A percentile compares a stretch with the other conserved stretches of the same genome.
Evolutionary conservation across 2,113 vertebrate genomes (phyloP).

Genomic region (Proteles cristata): DNA sequence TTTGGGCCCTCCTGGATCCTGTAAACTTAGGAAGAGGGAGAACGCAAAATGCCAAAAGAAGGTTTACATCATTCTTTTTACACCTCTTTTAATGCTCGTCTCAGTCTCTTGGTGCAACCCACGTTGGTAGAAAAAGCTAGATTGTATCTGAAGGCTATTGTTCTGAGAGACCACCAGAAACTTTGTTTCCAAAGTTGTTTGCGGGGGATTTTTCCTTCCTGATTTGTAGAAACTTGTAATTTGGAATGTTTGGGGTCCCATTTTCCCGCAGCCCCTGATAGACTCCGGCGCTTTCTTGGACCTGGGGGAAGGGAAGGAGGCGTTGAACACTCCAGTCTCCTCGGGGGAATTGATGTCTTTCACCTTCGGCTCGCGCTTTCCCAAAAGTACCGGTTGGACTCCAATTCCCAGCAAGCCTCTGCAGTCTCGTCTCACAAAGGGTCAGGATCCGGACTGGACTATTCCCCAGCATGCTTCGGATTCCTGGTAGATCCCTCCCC

Average conservation of each 20-base stretch:
- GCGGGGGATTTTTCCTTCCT: background rate
- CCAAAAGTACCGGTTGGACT: background rate
- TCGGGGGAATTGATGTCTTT: background rate
- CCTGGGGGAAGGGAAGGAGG: background rate
- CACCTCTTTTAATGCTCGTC: background rate
- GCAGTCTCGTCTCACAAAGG: background rate
- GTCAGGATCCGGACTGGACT: background rate
- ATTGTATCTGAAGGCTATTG: background rate
- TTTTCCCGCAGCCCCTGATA: background rate
- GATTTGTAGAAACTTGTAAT: background rate
- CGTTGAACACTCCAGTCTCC: background rate
- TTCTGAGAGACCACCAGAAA: background rate
- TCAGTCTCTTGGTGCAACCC: background rate
- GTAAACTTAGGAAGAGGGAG: background rate
- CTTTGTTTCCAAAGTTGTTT: background rate
- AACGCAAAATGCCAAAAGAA: background rate
- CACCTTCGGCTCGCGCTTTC: background rate
- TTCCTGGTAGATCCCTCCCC: background rate
- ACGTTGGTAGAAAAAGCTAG: background rate
- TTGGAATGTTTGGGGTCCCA: background rate
- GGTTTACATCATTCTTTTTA: background rate
- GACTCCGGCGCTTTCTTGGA: background rate
- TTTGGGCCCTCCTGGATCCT: background rate
- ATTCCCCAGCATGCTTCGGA: conserved; percentile 45
- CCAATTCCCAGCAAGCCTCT: background rate